phyloP scores from a whole-genome alignment of 2,797 vertebrate genomes.

The Selene dorsalis region DNA sequence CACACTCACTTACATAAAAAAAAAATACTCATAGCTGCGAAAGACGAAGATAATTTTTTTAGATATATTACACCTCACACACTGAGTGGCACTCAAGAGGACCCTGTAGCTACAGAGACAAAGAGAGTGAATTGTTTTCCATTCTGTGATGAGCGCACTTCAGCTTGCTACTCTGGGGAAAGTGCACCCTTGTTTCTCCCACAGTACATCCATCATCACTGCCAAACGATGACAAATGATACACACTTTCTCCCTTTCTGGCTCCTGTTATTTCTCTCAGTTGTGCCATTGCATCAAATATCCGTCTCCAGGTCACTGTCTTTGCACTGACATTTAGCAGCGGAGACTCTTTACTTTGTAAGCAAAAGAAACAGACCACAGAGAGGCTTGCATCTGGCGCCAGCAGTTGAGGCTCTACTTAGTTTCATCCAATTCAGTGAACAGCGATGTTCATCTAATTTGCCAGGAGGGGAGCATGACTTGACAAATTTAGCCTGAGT shows the following conservation, averaged over 20 bases:
- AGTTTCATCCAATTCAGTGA: not conserved
- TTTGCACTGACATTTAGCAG: slow-evolving; percentile 1
- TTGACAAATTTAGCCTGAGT: not conserved
- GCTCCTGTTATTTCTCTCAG: slow-evolving; percentile 23
- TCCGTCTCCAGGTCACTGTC: not conserved
- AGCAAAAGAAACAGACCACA: not conserved
- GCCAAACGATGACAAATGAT: slow-evolving; percentile 30
- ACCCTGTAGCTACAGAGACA: slow-evolving; percentile 27
- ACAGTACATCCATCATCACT: slow-evolving; percentile 12
- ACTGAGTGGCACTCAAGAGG: slow-evolving; percentile 45
- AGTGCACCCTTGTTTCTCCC: slow-evolving; percentile 43
- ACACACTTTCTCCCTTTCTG: not conserved
- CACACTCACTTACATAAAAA: not conserved
- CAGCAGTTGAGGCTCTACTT: slow-evolving; percentile 7
- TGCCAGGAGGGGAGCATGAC: not conserved
- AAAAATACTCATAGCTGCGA: slow-evolving; percentile 5
- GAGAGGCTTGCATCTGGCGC: not conserved
- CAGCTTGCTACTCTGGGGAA: slow-evolving; percentile 37
- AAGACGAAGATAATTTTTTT: slow-evolving; percentile 17
- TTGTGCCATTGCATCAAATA: slow-evolving; percentile 1
- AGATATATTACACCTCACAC: slow-evolving; percentile 17
- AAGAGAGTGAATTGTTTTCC: slow-evolving; percentile 43
- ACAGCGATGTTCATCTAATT: not conserved
- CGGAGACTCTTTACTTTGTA: not conserved
- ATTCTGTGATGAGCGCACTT: slow-evolving; percentile 57